These are phyloP conservation scores for Alentia gelatinosa DNA, from an alignment of 2,888 invertebrate species.

Conservation along the genomic window DNA sequence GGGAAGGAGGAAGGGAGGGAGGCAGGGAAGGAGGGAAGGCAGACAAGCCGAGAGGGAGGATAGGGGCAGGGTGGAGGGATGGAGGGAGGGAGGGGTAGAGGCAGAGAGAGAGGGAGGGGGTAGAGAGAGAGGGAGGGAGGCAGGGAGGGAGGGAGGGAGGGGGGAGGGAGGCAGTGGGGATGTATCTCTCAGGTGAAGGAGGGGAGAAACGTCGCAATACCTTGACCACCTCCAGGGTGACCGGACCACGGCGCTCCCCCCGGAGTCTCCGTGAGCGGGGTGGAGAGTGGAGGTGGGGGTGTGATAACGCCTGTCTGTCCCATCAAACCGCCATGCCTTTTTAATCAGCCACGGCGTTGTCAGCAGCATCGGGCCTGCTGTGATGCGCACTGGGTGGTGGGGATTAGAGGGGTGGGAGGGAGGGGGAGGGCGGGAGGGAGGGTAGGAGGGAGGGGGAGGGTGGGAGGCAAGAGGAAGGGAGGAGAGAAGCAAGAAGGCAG, in stretches of 20 bases:
- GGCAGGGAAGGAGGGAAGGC: neutral
- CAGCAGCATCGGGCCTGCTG: neutral
- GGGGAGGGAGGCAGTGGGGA: neutral
- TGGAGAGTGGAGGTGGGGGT: too few species aligned
- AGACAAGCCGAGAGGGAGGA: neutral
- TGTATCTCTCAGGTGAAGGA: too few species aligned
- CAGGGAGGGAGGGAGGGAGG: neutral
- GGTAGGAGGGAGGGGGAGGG: neutral
- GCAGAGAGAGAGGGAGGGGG: too few species aligned
- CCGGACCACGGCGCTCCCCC: too few species aligned
- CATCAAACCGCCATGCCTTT: too few species aligned
- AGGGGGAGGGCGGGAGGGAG: neutral
- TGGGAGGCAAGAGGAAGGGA: neutral
- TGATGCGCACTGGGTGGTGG: neutral
- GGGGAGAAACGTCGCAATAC: too few species aligned
- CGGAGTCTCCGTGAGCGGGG: too few species aligned
- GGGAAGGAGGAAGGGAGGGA: neutral
- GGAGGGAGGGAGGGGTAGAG: neutral
- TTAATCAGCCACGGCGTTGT: too few species aligned
- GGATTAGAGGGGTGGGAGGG: neutral
- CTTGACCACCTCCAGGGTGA: too few species aligned
- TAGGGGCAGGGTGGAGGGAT: neutral
- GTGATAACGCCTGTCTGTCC: too few species aligned
- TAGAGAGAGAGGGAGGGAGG: neutral
- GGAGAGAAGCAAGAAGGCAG: neutral